These are phyloP conservation scores for Oryctes rhinoceros DNA, from an alignment of 1,140 invertebrate genomes.

Conservation along the genomic window DNA sequence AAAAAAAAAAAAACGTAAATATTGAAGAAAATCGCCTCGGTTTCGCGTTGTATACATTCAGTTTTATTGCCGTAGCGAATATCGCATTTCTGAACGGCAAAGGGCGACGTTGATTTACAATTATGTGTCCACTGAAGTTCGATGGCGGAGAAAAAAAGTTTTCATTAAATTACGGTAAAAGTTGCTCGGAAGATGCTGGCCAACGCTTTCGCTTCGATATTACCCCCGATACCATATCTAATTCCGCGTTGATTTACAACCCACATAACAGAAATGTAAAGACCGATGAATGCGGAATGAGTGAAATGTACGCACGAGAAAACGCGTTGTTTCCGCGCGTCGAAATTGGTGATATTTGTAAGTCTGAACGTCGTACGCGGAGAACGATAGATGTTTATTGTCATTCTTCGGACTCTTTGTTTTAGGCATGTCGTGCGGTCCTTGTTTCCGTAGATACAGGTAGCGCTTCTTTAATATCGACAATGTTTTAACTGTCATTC, in stretches of 20 bases:
- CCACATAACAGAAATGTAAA: not conserved
- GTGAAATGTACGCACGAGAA: not conserved
- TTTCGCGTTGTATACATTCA: conserved; percentile 2
- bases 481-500: too few relatives aligned
- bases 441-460: too few relatives aligned
- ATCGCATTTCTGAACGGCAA: not conserved
- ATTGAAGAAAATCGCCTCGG: not conserved
- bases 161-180: conserved; percentile 10
- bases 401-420: too few relatives aligned
- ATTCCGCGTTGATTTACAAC: not conserved
- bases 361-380: not conserved
- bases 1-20: not conserved
- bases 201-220: not conserved
- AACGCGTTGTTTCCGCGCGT: not conserved
- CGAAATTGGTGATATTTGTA: not conserved
- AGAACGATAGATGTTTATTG: too few relatives aligned
- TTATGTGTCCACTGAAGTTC: conserved; percentile 3
- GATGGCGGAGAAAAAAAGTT: not conserved
- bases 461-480: too few relatives aligned
- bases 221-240: not conserved
- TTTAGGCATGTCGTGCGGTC: too few relatives aligned
- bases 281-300: not conserved
- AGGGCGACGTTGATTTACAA: conserved; percentile 4
- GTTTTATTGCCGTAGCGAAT: not conserved
- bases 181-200: not conserved